Evolutionary conservation across 2,888 invertebrate species (phyloP), one percentile per base, ranked within the genome.

Genomic region (Drosophila mimica): DNA sequence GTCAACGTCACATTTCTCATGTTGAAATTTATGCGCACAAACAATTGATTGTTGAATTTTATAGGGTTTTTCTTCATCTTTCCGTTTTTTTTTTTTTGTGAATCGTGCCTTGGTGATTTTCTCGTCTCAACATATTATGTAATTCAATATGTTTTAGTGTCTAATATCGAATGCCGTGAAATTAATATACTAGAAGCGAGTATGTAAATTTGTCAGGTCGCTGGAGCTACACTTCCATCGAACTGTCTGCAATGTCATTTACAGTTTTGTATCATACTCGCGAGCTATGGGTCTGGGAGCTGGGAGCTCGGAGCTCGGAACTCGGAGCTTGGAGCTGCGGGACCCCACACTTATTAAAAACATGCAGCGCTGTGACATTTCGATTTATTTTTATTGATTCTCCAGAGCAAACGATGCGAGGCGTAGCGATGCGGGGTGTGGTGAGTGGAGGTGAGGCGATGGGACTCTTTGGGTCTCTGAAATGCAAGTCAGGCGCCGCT

Each of bases 401-500:
- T 70, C 65, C 49, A 73, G 79, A 74, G 54, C 79, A 62, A 56
- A 68, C 58, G 63, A 56, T 48, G 17, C n/a, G 68, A 7, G 31
- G 11, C n/a, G 25, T 9, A 0, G 5, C 20, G n/a, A 4, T 28
- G 9, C 11, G n/a, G 7, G 20, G 13, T 13, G 31, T 3, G 6
- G 31, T 31, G n/a, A 30, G 51, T n/a, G 28, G 49, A 17, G 5
- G 49, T 49, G 28, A 17, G 28, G 8, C 46, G 46, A 8, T 46
- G 28, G 28, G 28, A 49, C 57, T 43, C 57, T 43, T 31, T 53
- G 33, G 30, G 31, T 62, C 84, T 84, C 79, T 83, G 88, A 91
- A 90, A 88, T 88, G 91, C 91, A 87, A 88, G 90, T 90, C 87
- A 91, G 87, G 91, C 87, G 87, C 87, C 87, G 81, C 88, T 83